Base-by-base conservation (phyloP, 2,797 vertebrate species). In the Oophaga sylvatica region DNA sequence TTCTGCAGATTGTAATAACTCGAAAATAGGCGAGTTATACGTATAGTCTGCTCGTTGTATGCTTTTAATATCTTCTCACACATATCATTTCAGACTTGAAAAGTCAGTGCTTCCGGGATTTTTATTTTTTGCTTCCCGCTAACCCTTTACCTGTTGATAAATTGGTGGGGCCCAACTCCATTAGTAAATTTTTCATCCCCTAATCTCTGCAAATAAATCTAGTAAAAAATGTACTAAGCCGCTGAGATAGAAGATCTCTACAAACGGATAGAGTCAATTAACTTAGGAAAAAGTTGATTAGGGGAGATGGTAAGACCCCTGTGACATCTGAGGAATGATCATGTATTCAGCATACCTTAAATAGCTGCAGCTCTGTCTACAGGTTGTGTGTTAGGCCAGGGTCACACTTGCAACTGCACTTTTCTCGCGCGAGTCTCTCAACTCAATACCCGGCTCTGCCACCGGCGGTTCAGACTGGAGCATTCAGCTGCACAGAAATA, bases 1-100 rank as follows among this genome's bases (percentile, higher is more conserved):
- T 93, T 94, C 93, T 92, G 88, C 91, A 88, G 91, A 83, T 92
- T 90, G 91, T 91, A 94, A 76, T 93, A 94, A 93, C 70, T 88
- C 87, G 87, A 91, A 90, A 86, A 90, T 89, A 93, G 87, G 91
- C 53, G 60, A 62, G 67, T 65, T 0, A 0, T 15, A 89, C 0
- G 0, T 85, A 94, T 89, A 92, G 91, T 91, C 70, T 26, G 63
- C 84, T 90, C 59, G 81, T 91, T 91, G 87, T 90, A 87, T 83
- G 89, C 0, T 0, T 91, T 90, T 85, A 90, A 85, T 80, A 67
- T 84, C 77, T 91, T 90, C 92, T 91, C 86, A 86, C 76, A 79
- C 77, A 85, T 12, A 80, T 90, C 88, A 90, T 79, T 89, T 88
- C 90, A 85, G 80, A 71, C 59, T 53, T 89, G 88, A 90, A 92